Percentiles rank a stretch among this genome's conserved stretches.
phyloP scores from a whole-genome alignment of 2,113 vertebrate species.

The Nesoenas mayeri region DNA sequence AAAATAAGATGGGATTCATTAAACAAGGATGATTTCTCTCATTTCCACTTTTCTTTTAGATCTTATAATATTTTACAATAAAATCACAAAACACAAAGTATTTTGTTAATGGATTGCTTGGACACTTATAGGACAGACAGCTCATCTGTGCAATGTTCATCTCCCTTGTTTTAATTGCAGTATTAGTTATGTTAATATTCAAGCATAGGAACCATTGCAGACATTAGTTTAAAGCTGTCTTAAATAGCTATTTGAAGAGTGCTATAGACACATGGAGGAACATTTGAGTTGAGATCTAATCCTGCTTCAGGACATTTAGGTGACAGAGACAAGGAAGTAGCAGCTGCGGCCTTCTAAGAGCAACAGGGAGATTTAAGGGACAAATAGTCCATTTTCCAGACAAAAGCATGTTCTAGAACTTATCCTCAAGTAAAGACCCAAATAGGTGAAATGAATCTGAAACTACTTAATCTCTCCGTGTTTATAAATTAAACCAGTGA shows the following conservation, averaged over 20 bases:
- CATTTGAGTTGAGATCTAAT: not conserved
- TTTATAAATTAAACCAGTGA: not conserved
- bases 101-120: not conserved
- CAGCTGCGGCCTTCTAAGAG: not conserved
- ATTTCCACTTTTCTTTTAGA: not conserved
- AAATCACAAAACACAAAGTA: not conserved
- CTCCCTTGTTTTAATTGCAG: not conserved
- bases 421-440: not conserved
- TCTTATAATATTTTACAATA: not conserved
- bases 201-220: not conserved
- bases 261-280: not conserved
- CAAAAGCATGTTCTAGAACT: not conserved
- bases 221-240: not conserved
- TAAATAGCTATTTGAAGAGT: not conserved
- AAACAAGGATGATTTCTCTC: not conserved
- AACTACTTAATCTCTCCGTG: not conserved
- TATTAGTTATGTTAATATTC: not conserved
- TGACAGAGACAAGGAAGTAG: not conserved
- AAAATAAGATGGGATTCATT: slow-evolving; percentile 5
- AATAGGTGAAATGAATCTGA: not conserved
- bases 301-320: not conserved
- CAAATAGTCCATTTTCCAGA: not conserved
- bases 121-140: not conserved
- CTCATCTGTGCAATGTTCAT: not conserved
- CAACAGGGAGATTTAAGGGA: not conserved